Conservation (phyloP, 2,888 invertebrate genomes). For the Drosophila mayaguana region DNA sequence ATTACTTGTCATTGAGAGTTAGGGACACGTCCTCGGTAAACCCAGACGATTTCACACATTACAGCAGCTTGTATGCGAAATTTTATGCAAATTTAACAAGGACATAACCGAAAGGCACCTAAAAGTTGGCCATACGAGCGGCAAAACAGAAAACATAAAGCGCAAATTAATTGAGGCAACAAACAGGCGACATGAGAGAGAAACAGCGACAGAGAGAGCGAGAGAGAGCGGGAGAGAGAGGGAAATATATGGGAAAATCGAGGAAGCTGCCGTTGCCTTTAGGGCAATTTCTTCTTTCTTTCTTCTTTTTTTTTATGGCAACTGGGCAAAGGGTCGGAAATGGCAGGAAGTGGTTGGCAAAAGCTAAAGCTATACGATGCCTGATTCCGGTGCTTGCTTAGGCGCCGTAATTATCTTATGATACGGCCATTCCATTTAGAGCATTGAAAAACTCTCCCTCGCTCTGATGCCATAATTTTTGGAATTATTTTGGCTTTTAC, state of each 20-base stretch:
- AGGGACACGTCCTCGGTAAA: constrained; percentile 8
- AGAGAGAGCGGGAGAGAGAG: not conserved
- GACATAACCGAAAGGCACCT: constrained; percentile 52
- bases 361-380: constrained; percentile 35
- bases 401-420: constrained; percentile 56
- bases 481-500: not conserved
- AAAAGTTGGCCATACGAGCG: constrained; percentile 57
- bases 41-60: constrained; percentile 46
- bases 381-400: constrained; percentile 59
- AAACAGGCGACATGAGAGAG: constrained; percentile 18
- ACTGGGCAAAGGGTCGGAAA: constrained; percentile 69
- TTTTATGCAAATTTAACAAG: constrained; percentile 76
- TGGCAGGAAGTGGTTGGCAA: constrained; percentile 55
- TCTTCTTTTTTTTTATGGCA: constrained; percentile 35
- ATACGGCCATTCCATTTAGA: constrained; percentile 13
- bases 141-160: constrained; percentile 63
- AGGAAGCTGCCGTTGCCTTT: constrained; percentile 37
- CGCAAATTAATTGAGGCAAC: constrained; percentile 76
- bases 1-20: constrained; percentile 28
- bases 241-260: constrained; percentile 31
- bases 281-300: constrained; percentile 30
- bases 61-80: constrained; percentile 28
- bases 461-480: constrained; percentile 24
- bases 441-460: not conserved
- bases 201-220: not conserved